These are phyloP conservation scores for Petrocephalus microphthalmus DNA, from an alignment of 2,113 vertebrate species.

Conservation along the genomic window DNA sequence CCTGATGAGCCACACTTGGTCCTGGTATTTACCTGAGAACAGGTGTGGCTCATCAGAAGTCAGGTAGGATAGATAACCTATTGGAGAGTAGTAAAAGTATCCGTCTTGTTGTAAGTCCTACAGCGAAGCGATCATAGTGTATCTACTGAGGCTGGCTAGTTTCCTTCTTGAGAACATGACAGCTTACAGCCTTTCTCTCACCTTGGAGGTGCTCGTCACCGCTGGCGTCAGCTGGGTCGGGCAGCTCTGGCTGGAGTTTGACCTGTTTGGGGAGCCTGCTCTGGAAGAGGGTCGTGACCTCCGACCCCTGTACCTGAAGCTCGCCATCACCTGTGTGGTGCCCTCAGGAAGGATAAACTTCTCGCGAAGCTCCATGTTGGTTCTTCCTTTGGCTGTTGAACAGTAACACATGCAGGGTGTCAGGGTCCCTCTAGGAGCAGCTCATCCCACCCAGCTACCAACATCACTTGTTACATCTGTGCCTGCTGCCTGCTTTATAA, in stretches of 20 bases:
- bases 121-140: neutral
- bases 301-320: conserved; percentile 87
- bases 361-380: conserved; percentile 90
- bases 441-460: neutral
- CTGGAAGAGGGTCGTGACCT: conserved; percentile 87
- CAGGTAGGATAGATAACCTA: too few relatives aligned
- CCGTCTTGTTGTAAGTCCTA: neutral
- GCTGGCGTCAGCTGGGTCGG: conserved; percentile 61
- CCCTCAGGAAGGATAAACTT: conserved; percentile 96
- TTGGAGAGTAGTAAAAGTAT: too few relatives aligned
- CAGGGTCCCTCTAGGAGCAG: neutral
- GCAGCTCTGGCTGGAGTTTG: conserved; percentile 81
- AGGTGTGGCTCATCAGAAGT: too few relatives aligned
- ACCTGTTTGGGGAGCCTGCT: conserved; percentile 87
- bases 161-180: neutral
- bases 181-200: conserved; percentile 41
- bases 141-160: neutral
- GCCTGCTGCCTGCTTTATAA: neutral
- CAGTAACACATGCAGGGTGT: neutral
- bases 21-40: too few relatives aligned
- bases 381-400: conserved; percentile 84
- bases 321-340: conserved; percentile 86
- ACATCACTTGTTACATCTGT: neutral
- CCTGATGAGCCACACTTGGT: too few relatives aligned
- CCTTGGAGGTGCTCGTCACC: conserved; percentile 73